Evolutionary conservation across 2,113 vertebrate genomes (phyloP).

Genomic region (Amphiprion percula): DNA sequence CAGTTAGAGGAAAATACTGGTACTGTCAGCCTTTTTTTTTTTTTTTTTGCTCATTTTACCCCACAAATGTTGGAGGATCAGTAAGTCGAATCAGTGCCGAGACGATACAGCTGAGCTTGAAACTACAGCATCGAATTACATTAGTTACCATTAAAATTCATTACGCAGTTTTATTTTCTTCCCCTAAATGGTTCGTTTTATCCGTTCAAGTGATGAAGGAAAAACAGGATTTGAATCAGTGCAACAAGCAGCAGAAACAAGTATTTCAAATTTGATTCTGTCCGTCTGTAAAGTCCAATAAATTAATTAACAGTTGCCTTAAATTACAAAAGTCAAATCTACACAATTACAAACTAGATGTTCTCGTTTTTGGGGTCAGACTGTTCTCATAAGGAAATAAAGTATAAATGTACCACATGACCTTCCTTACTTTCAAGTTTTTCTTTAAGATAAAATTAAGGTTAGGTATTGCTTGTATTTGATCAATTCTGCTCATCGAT

Average conservation of each 20-base stretch:
- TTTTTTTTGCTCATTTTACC: not conserved
- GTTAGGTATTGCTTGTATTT: too few relatives aligned
- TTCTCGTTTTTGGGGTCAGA: not conserved
- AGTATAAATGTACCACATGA: not conserved
- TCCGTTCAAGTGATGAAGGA: not conserved
- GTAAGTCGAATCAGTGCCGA: not conserved
- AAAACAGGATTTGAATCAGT: not conserved
- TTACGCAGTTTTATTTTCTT: constrained; percentile 21
- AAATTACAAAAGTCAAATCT: not conserved
- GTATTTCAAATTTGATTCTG: too few relatives aligned
- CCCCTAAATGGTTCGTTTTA: constrained; percentile 23
- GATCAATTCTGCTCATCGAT: too few relatives aligned
- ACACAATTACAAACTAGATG: not conserved
- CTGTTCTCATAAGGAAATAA: not conserved
- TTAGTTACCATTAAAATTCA: constrained; percentile 35
- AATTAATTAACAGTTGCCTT: constrained; percentile 44
- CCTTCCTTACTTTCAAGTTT: not conserved
- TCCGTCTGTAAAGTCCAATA: too few relatives aligned
- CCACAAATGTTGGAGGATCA: not conserved
- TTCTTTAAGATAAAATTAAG: not conserved
- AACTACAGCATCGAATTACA: constrained; percentile 12
- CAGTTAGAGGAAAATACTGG: constrained; percentile 47
- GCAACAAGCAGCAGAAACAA: not conserved
- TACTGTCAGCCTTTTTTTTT: constrained; percentile 18
- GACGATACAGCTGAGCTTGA: not conserved